Percentiles rank a stretch among this genome's conserved stretches.
These are phyloP conservation scores for Halcyon malimbica DNA, from an alignment of 2,113 vertebrate genomes.

Conservation along the genomic window DNA sequence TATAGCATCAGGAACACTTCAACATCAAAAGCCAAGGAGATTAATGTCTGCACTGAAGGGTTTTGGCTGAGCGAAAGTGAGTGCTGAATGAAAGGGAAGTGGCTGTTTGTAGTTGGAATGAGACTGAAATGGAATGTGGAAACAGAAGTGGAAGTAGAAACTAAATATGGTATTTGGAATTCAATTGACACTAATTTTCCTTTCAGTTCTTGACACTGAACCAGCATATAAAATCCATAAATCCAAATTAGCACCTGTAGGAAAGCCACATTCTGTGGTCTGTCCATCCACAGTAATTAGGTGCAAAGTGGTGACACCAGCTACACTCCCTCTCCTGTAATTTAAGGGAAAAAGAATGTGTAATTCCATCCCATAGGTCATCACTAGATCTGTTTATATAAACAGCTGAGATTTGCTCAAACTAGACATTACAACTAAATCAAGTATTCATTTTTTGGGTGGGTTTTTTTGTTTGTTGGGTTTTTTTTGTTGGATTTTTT, in stretches of 20 bases:
- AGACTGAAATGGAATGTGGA: neutral
- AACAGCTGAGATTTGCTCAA: neutral
- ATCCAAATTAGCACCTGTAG: neutral
- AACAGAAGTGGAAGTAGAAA: neutral
- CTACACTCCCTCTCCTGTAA: neutral
- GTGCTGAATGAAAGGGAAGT: neutral
- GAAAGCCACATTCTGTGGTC: accelerated
- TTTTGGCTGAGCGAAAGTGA: neutral
- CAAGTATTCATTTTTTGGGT: neutral
- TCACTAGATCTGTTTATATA: neutral
- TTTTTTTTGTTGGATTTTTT: too few relatives aligned
- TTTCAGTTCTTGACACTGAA: neutral
- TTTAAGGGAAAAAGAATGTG: neutral
- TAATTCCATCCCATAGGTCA: neutral
- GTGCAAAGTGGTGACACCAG: neutral
- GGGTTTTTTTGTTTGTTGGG: too few relatives aligned
- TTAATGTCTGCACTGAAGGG: neutral
- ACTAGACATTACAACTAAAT: neutral
- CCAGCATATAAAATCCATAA: neutral
- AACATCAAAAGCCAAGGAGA: neutral
- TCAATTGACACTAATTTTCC: neutral
- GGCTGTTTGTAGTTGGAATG: neutral
- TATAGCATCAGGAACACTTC: neutral
- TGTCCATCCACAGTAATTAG: neutral
- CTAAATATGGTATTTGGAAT: neutral